Conservation (phyloP, 2,797 vertebrate species). For the Fratercula arctica region DNA sequence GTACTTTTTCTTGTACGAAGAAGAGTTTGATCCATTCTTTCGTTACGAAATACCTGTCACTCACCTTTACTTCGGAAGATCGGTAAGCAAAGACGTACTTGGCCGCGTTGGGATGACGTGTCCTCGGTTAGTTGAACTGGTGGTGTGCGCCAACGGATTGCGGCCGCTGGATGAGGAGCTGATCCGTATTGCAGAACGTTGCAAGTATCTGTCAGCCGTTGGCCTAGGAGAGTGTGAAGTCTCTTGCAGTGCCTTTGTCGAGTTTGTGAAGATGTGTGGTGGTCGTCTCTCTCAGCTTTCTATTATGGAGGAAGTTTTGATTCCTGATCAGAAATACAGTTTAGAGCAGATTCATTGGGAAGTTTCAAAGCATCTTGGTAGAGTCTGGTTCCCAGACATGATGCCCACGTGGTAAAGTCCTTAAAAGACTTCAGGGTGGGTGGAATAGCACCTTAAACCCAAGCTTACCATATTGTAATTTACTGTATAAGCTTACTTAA, state of each 20-base stretch:
- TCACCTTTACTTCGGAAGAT: slow-evolving; percentile 97
- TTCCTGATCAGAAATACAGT: slow-evolving; percentile 95
- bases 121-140: slow-evolving; percentile 94
- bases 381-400: slow-evolving; percentile 99
- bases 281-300: slow-evolving; percentile 94
- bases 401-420: slow-evolving; percentile 95
- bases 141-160: slow-evolving; percentile 96
- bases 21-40: slow-evolving; percentile 97
- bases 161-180: slow-evolving; percentile 96
- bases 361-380: slow-evolving; percentile 96
- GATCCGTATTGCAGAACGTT: slow-evolving; percentile 94
- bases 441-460: slow-evolving; percentile 69
- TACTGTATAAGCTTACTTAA: slow-evolving; percentile 56
- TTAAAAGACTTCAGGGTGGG: slow-evolving; percentile 13
- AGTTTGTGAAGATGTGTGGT: slow-evolving; percentile 98
- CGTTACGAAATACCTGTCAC: slow-evolving; percentile 94
- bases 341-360: slow-evolving; percentile 99
- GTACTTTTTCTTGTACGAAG: slow-evolving; percentile 98
- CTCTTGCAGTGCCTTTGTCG: slow-evolving; percentile 96
- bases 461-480: slow-evolving; percentile 51
- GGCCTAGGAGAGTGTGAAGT: slow-evolving; percentile 98
- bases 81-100: slow-evolving; percentile 95
- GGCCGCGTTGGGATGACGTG: slow-evolving; percentile 96
- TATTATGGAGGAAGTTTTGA: slow-evolving; percentile 98
- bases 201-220: slow-evolving; percentile 93